A percentile compares a stretch with the other conserved stretches of the same genome.
phyloP scores from a whole-genome alignment of 2,113 vertebrate genomes.

The Macquaria australasica region DNA sequence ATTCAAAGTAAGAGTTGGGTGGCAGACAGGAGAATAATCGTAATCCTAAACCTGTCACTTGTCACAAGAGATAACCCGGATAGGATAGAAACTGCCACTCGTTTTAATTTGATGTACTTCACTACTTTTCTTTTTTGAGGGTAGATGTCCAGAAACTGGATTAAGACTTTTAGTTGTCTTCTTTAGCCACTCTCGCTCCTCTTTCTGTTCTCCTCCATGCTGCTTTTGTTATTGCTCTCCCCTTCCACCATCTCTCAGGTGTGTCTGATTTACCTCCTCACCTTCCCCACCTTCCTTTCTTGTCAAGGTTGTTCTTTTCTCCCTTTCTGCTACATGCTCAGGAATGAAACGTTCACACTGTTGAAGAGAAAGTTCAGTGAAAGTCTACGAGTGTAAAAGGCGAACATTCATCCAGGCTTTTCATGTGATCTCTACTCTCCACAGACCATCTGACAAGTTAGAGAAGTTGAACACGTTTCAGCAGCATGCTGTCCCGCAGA shows the following conservation, averaged over 20 bases:
- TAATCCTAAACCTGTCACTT: too few species aligned
- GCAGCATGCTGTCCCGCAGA: conserved; percentile 87
- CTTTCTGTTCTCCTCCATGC: neutral
- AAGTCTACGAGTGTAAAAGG: neutral
- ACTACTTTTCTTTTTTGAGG: too few species aligned
- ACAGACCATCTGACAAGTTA: conserved; percentile 82
- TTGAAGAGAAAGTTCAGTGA: neutral
- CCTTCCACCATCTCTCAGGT: neutral
- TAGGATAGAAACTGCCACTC: too few species aligned
- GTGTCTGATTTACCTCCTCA: neutral
- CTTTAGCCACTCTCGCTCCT: too few species aligned
- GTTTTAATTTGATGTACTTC: too few species aligned
- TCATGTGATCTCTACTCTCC: conserved; percentile 23
- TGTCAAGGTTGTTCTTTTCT: too few species aligned
- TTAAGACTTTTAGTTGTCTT: too few species aligned
- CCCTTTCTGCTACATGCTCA: too few species aligned
- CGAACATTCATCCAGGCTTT: neutral
- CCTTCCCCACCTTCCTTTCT: neutral
- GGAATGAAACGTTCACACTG: too few species aligned
- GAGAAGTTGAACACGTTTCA: conserved; percentile 66
- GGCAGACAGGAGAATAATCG: neutral
- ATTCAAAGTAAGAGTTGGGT: neutral
- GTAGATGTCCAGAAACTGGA: too few species aligned
- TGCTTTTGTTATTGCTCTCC: neutral
- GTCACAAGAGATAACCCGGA: neutral